Percentiles rank a stretch among this genome's conserved stretches.
These are phyloP conservation scores for Delia radicum DNA, from an alignment of 1,140 invertebrate species.

Conservation along the genomic window DNA sequence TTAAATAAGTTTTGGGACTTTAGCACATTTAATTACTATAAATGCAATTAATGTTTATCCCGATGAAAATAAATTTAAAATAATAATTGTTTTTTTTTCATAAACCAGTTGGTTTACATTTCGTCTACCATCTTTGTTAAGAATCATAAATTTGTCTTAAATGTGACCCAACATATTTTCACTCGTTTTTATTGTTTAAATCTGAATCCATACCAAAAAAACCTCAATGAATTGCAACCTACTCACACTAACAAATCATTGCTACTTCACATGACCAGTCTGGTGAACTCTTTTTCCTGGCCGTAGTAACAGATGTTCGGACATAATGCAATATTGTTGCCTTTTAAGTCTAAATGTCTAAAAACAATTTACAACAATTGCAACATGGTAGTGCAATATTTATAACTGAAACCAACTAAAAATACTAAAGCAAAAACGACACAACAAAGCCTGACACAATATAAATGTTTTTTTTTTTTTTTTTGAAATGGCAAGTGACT, in stretches of 20 bases:
- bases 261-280: neutral
- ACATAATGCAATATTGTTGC: neutral
- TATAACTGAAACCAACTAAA: neutral
- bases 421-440: neutral
- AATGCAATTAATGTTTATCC: too few relatives aligned
- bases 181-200: too few relatives aligned
- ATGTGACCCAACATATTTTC: too few relatives aligned
- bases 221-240: neutral
- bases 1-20: too few relatives aligned
- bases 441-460: neutral
- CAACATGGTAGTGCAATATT: neutral
- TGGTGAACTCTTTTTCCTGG: neutral
- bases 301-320: neutral
- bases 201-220: neutral
- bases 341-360: neutral
- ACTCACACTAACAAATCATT: neutral
- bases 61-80: too few relatives aligned
- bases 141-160: too few relatives aligned
- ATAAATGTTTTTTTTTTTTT: neutral
- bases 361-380: neutral
- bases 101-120: too few relatives aligned
- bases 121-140: too few relatives aligned
- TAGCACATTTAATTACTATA: too few relatives aligned
- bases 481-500: conserved; percentile 3
- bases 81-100: too few relatives aligned